Percentiles rank a stretch among this genome's conserved stretches.
These are phyloP conservation scores for Neodiprion fabricii DNA, from an alignment of 1,140 invertebrate genomes.

Conservation along the genomic window DNA sequence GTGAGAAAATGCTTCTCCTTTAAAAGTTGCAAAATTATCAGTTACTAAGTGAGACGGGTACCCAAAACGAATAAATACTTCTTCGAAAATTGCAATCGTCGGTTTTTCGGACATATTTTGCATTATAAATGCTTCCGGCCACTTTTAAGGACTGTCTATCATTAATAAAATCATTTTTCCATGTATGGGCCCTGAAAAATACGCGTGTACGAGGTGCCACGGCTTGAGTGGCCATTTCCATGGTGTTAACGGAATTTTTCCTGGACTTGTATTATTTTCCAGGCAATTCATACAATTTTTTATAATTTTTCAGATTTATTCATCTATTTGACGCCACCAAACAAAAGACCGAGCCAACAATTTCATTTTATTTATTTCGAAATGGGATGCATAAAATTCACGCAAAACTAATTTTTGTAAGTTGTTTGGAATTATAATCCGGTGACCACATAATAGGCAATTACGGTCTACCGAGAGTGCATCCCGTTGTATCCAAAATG, in stretches of 20 bases:
- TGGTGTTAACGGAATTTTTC: slow-evolving; percentile 33
- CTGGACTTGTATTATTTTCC: slow-evolving; percentile 20
- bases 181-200: slow-evolving; percentile 30
- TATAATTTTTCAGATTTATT: slow-evolving; percentile 43
- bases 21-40: slow-evolving; percentile 21
- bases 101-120: slow-evolving; percentile 1
- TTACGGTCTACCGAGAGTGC: slow-evolving; percentile 10
- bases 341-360: slow-evolving; percentile 45
- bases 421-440: slow-evolving; percentile 29
- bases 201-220: slow-evolving; percentile 40
- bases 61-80: slow-evolving; percentile 24
- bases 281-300: slow-evolving; percentile 38
- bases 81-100: slow-evolving; percentile 18
- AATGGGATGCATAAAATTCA: slow-evolving; percentile 51
- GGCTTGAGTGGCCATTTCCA: slow-evolving; percentile 41
- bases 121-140: slow-evolving; percentile 30
- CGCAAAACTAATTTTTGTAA: slow-evolving; percentile 35
- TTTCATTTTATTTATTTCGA: slow-evolving; percentile 56
- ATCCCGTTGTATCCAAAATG: slow-evolving; percentile 14
- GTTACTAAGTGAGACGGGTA: slow-evolving; percentile 22
- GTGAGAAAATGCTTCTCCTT: slow-evolving; percentile 18
- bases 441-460: slow-evolving; percentile 36
- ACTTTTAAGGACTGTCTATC: slow-evolving; percentile 32
- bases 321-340: slow-evolving; percentile 56
- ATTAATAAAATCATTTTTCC: slow-evolving; percentile 10